Conservation (phyloP, 1,140 invertebrate species). For the Daktulosphaira vitifoliae region DNA sequence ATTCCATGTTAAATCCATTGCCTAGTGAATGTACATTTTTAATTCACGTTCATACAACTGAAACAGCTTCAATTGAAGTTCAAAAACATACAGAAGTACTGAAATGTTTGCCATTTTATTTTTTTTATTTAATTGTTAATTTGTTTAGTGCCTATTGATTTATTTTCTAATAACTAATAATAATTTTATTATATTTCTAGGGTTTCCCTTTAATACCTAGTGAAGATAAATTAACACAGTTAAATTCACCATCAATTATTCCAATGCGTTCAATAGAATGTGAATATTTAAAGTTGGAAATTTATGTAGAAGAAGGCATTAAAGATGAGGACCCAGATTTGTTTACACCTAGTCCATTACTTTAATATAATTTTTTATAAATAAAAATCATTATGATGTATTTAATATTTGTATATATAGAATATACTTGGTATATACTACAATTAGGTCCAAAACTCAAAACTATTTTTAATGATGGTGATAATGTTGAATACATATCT, state of each 20-base stretch:
- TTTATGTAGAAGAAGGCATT: slow-evolving; percentile 34
- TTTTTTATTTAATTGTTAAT: neutral
- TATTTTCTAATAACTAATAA: no score
- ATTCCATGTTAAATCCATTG: slow-evolving; percentile 46
- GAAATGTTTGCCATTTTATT: neutral
- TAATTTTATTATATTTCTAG: slow-evolving; percentile 34
- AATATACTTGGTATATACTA: no score
- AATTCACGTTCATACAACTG: slow-evolving; percentile 50
- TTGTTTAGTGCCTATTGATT: neutral
- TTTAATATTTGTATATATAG: no score
- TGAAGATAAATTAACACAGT: neutral
- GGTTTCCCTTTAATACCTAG: slow-evolving; percentile 35
- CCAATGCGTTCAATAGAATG: slow-evolving; percentile 34
- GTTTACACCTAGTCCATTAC: slow-evolving; percentile 18
- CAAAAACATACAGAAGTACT: slow-evolving; percentile 32
- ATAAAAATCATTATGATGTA: no score
- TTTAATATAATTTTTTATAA: neutral
- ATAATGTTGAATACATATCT: no score
- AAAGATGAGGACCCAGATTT: slow-evolving; percentile 8
- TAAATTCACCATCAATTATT: slow-evolving; percentile 26
- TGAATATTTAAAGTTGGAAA: slow-evolving; percentile 35
- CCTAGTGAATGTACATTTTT: slow-evolving; percentile 49
- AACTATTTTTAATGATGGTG: no score
- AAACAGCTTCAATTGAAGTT: slow-evolving; percentile 45
- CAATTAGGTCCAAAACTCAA: no score